A percentile compares a stretch with the other conserved stretches of the same genome.
Conservation (phyloP, 2,888 invertebrate species). For the Lasioglossum figueresi region DNA sequence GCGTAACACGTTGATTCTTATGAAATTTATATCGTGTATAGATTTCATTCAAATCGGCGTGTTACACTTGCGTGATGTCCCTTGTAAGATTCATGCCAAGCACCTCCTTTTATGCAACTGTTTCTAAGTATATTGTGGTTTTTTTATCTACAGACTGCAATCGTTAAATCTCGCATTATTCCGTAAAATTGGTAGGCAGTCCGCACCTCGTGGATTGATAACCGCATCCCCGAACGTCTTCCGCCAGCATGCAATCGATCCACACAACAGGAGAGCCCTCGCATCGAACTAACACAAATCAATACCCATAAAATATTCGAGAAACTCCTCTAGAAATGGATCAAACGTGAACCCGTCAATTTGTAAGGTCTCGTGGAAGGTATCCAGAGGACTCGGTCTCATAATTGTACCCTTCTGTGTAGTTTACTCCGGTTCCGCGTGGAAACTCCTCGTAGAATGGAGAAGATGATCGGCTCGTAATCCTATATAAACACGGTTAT, state of each 20-base stretch:
- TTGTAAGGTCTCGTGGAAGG: not conserved
- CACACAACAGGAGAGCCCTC: not conserved
- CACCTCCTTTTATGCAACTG: no score
- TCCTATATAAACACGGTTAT: slow-evolving; percentile 77
- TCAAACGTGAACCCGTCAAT: not conserved
- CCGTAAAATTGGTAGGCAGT: not conserved
- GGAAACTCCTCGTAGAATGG: slow-evolving; percentile 42
- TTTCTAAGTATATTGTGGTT: no score
- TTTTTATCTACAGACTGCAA: not conserved
- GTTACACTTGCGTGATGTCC: no score
- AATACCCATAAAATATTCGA: not conserved
- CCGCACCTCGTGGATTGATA: not conserved
- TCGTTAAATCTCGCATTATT: not conserved
- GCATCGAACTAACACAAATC: not conserved
- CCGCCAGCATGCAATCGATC: not conserved
- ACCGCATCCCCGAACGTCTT: not conserved
- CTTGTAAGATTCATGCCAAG: no score
- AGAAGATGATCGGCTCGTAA: slow-evolving; percentile 70
- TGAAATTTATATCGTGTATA: no score
- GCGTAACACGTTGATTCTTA: no score
- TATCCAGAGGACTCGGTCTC: not conserved
- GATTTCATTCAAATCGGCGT: no score
- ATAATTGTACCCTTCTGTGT: slow-evolving; percentile 50
- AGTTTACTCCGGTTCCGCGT: slow-evolving; percentile 18
- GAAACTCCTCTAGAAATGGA: not conserved